These are phyloP conservation scores for Rhysida immarginata DNA, from an alignment of 1,140 invertebrate species.

Conservation along the genomic window DNA sequence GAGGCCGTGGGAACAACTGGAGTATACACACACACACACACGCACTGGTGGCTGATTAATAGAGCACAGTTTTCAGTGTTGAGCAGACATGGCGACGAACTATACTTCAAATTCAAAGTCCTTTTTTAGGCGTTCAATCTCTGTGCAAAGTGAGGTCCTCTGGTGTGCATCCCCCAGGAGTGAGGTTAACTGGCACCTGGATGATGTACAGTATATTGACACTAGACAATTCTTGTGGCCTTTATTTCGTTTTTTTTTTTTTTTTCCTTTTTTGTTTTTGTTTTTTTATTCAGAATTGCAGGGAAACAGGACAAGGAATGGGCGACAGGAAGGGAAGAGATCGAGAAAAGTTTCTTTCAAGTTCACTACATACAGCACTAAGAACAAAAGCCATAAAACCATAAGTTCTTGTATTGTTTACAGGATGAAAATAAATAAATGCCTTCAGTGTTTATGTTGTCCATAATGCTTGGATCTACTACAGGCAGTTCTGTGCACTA, in stretches of 20 bases:
- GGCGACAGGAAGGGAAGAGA: not conserved
- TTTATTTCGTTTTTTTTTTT: too few species aligned
- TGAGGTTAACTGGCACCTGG: not conserved
- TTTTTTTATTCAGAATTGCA: too few species aligned
- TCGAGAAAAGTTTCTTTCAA: not conserved
- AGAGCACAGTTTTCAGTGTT: not conserved
- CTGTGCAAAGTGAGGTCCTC: not conserved
- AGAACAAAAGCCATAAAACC: not conserved
- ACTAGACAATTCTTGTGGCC: not conserved
- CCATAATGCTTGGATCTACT: conserved; percentile 9
- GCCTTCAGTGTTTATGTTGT: conserved; percentile 1
- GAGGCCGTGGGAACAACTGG: not conserved
- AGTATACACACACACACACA: not conserved
- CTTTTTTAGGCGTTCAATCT: not conserved
- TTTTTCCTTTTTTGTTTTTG: too few species aligned
- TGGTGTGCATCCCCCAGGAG: not conserved
- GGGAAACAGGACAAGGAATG: not conserved
- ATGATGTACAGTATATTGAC: not conserved
- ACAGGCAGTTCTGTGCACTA: conserved; percentile 16
- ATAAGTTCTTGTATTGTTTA: not conserved
- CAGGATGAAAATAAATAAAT: conserved; percentile 3
- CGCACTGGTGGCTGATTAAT: not conserved
- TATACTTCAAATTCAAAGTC: not conserved
- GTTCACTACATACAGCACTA: not conserved
- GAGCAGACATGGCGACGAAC: not conserved